phyloP scores from a whole-genome alignment of 2,797 vertebrate genomes.

The Melanogrammus aeglefinus region DNA sequence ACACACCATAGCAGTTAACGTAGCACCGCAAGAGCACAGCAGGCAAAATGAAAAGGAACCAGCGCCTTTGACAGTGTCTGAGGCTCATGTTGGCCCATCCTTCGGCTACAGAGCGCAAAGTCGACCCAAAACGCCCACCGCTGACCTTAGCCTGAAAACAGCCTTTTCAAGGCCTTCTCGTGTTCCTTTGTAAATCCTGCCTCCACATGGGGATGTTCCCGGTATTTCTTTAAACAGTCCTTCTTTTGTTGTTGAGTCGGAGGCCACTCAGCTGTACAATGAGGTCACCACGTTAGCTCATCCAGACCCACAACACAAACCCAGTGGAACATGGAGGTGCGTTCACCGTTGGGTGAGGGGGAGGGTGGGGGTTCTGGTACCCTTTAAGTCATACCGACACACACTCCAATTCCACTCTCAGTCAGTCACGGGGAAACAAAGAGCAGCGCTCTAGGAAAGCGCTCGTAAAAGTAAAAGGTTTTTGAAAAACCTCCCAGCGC shows the following conservation, averaged over 20 bases:
- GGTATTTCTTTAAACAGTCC: slow-evolving; percentile 24
- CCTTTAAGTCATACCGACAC: too few relatives aligned
- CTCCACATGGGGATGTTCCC: neutral
- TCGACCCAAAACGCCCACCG: too few relatives aligned
- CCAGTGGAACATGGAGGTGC: slow-evolving; percentile 31
- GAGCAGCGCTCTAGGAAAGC: too few relatives aligned
- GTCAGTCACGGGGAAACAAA: too few relatives aligned
- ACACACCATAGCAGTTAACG: slow-evolving; percentile 60
- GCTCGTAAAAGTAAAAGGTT: too few relatives aligned
- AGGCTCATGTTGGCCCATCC: neutral
- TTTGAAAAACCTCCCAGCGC: too few relatives aligned
- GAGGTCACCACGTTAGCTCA: slow-evolving; percentile 37
- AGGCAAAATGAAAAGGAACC: neutral
- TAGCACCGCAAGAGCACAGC: slow-evolving; percentile 13
- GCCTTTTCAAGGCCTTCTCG: neutral
- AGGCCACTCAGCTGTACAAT: slow-evolving; percentile 52
- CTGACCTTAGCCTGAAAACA: too few relatives aligned
- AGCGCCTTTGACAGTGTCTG: neutral
- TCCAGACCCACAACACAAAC: slow-evolving; percentile 43
- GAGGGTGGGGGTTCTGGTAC: too few relatives aligned
- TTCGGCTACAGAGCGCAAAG: too few relatives aligned
- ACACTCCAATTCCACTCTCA: too few relatives aligned
- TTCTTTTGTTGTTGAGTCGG: slow-evolving; percentile 31
- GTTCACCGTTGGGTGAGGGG: slow-evolving; percentile 18
- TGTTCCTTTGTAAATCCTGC: neutral